A percentile compares a stretch with the other conserved stretches of the same genome.
Evolutionary conservation across 1,140 invertebrate species (phyloP).

Genomic region (Nymphalis io): DNA sequence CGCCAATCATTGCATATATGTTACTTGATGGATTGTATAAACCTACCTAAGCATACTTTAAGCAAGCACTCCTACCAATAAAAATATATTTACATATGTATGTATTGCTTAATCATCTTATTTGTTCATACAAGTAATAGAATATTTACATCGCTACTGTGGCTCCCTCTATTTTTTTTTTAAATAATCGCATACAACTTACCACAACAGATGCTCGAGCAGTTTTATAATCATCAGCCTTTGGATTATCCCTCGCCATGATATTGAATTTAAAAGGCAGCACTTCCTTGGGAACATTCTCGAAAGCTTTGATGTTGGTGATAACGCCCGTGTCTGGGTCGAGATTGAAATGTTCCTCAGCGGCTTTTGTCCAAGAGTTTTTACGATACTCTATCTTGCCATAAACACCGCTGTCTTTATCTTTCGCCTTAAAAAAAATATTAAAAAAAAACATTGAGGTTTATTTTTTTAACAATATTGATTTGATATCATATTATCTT

Average conservation of each 20-base stretch:
- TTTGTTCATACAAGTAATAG: too few species aligned
- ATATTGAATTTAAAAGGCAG: constrained; percentile 89
- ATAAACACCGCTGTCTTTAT: constrained; percentile 90
- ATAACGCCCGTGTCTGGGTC: constrained; percentile 88
- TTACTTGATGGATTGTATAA: too few species aligned
- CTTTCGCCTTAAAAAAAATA: constrained; percentile 83
- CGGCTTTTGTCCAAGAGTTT: constrained; percentile 81
- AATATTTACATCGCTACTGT: too few species aligned
- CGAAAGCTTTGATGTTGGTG: constrained; percentile 86
- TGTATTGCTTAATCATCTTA: too few species aligned
- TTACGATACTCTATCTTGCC: constrained; percentile 88
- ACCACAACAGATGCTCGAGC: constrained; percentile 85
- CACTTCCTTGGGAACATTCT: constrained; percentile 82
- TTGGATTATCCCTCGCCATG: constrained; percentile 88
- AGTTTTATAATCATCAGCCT: constrained; percentile 82
- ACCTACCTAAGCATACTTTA: too few species aligned
- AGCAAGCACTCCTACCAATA: too few species aligned
- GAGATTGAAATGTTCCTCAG: constrained; percentile 87
- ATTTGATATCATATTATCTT: too few species aligned
- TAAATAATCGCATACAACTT: constrained; percentile 42
- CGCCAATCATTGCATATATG: too few species aligned
- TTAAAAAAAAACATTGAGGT: constrained; percentile 24
- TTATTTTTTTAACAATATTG: too few species aligned
- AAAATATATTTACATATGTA: too few species aligned
- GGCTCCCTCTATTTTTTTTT: neutral